Percentiles rank a stretch among this genome's conserved stretches.
Evolutionary conservation across 2,113 vertebrate species (phyloP).

Genomic region (Rana temporaria): DNA sequence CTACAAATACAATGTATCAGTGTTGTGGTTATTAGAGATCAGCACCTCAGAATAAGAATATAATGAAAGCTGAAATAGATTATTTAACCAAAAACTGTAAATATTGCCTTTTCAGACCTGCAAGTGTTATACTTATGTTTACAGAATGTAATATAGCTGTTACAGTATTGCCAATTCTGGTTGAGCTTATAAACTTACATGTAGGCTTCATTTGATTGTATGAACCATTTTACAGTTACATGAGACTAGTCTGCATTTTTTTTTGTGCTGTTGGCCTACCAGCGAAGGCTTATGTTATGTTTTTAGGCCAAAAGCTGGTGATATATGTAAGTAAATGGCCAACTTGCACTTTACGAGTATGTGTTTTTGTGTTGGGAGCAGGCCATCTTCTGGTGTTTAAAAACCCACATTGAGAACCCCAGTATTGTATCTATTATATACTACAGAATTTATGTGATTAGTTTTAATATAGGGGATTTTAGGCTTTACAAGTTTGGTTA

Average conservation of each 20-base stretch:
- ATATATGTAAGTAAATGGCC: conserved; percentile 75
- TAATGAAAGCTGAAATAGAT: conserved; percentile 13
- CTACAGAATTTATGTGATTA: too few relatives aligned
- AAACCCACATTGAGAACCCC: not conserved
- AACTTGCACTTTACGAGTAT: conserved; percentile 77
- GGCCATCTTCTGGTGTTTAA: not conserved
- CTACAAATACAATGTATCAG: conserved; percentile 1
- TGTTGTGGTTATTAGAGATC: conserved; percentile 8
- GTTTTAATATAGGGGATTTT: too few relatives aligned
- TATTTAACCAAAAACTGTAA: conserved; percentile 75
- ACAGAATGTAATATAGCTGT: conserved; percentile 88
- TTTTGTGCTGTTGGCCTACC: conserved; percentile 1
- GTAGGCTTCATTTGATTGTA: conserved; percentile 80
- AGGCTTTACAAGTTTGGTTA: too few relatives aligned
- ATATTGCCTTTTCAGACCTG: conserved; percentile 86
- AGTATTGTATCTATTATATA: not conserved
- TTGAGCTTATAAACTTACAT: conserved; percentile 69
- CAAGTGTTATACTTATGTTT: conserved; percentile 93
- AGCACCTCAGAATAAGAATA: conserved; percentile 7
- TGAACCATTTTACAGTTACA: conserved; percentile 61
- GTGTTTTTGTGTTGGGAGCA: conserved; percentile 55
- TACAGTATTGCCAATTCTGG: conserved; percentile 81
- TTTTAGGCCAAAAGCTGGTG: conserved; percentile 82
- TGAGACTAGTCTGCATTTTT: not conserved
- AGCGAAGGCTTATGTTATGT: conserved; percentile 60